These are phyloP conservation scores for Pedionomus torquatus DNA, from an alignment of 2,113 vertebrate species.

Conservation along the genomic window DNA sequence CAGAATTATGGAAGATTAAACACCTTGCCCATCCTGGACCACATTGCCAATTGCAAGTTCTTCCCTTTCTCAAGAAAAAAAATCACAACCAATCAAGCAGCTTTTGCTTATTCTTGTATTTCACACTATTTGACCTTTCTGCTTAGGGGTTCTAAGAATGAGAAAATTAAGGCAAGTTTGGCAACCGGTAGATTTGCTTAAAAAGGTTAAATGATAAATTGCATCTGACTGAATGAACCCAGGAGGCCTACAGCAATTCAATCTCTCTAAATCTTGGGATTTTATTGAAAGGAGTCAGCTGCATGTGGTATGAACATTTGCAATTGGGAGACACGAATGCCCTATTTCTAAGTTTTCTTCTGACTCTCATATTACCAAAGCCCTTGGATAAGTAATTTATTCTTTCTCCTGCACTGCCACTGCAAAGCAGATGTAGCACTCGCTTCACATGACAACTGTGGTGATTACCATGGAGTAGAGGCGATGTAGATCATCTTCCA, in stretches of 20 bases:
- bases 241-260: not conserved
- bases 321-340: not conserved
- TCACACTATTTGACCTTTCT: not conserved
- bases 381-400: not conserved
- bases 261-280: not conserved
- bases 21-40: not conserved
- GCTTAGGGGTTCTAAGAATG: not conserved
- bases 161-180: not conserved
- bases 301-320: not conserved
- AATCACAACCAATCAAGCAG: not conserved
- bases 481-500: not conserved
- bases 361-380: not conserved
- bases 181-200: not conserved
- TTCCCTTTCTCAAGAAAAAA: not conserved
- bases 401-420: not conserved
- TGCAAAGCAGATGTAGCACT: not conserved
- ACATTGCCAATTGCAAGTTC: not conserved
- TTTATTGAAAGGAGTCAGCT: not conserved
- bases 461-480: not conserved
- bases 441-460: not conserved
- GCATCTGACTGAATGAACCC: not conserved
- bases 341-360: not conserved
- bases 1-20: not conserved
- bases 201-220: slow-evolving; percentile 31
- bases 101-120: not conserved